These are phyloP conservation scores for Eristalinus sepulchralis DNA, from an alignment of 2,888 invertebrate genomes.

Conservation along the genomic window DNA sequence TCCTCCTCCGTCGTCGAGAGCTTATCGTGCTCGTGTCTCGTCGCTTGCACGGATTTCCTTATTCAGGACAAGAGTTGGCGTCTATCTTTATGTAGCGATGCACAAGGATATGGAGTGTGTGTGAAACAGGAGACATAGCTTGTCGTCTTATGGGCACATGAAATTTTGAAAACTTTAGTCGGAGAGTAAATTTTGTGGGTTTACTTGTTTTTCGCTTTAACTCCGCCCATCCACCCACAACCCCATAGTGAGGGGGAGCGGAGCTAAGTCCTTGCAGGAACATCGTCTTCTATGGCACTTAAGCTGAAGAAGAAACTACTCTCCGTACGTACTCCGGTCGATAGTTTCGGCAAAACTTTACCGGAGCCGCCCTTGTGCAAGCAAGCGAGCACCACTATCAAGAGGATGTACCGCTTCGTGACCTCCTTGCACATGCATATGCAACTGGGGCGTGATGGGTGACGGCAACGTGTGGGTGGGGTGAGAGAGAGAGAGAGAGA, in stretches of 20 bases:
- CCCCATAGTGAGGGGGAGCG: not conserved
- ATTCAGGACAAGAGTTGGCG: not conserved
- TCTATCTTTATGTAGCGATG: constrained; percentile 26
- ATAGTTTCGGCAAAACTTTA: constrained; percentile 35
- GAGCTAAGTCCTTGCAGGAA: not conserved
- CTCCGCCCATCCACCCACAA: not conserved
- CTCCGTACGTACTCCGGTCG: constrained; percentile 8
- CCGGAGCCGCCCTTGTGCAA: constrained; percentile 1
- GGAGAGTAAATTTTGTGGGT: constrained; percentile 21
- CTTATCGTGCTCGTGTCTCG: not conserved
- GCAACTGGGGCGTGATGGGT: not conserved
- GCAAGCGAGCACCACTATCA: constrained; percentile 1
- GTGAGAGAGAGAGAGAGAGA: not conserved
- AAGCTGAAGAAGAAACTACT: constrained; percentile 9
- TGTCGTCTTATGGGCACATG: not conserved
- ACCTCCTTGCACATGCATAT: constrained; percentile 13
- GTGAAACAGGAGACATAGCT: not conserved
- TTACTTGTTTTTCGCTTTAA: not conserved
- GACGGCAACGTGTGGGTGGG: no score
- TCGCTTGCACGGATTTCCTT: constrained; percentile 17
- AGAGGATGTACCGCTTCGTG: constrained; percentile 15
- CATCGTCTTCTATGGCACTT: constrained; percentile 6
- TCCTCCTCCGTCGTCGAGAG: not conserved
- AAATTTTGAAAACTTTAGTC: constrained; percentile 19
- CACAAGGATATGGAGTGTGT: not conserved